Evolutionary conservation across 1,140 invertebrate genomes (phyloP).

Genomic region (Fopius arisanus): DNA sequence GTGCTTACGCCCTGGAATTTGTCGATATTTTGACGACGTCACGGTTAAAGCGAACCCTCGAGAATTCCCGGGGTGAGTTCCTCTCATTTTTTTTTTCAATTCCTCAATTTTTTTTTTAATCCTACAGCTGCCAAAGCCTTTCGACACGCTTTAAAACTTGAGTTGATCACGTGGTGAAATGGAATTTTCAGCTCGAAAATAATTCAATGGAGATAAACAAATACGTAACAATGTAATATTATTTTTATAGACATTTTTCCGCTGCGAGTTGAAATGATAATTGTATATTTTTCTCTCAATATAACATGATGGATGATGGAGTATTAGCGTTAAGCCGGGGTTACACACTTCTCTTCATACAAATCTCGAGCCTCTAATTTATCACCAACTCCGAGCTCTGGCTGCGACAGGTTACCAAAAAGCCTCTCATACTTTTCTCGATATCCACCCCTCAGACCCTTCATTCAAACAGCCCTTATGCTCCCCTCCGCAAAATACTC

Average conservation of each 20-base stretch:
- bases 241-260: too few relatives aligned
- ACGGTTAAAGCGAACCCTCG: constrained; percentile 28
- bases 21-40: constrained; percentile 28
- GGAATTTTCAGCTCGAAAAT: not conserved
- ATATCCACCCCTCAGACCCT: constrained; percentile 26
- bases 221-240: too few relatives aligned
- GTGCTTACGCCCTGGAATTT: constrained; percentile 21
- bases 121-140: not conserved
- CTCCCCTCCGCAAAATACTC: not conserved
- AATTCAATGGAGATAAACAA: not conserved
- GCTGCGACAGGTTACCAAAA: constrained; percentile 49
- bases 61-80: constrained; percentile 29
- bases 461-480: not conserved
- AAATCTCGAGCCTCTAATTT: constrained; percentile 61
- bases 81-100: not conserved
- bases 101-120: not conserved
- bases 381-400: constrained; percentile 53
- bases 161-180: not conserved
- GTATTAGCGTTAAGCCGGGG: constrained; percentile 59
- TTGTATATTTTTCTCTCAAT: not conserved
- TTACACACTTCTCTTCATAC: constrained; percentile 64
- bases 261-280: not conserved
- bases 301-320: constrained; percentile 55
- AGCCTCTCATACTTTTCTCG: constrained; percentile 16
- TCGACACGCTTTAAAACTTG: not conserved